Conservation (phyloP, 37 sponge, comb jelly and placozoan species). For the Theonella swinhoei region DNA sequence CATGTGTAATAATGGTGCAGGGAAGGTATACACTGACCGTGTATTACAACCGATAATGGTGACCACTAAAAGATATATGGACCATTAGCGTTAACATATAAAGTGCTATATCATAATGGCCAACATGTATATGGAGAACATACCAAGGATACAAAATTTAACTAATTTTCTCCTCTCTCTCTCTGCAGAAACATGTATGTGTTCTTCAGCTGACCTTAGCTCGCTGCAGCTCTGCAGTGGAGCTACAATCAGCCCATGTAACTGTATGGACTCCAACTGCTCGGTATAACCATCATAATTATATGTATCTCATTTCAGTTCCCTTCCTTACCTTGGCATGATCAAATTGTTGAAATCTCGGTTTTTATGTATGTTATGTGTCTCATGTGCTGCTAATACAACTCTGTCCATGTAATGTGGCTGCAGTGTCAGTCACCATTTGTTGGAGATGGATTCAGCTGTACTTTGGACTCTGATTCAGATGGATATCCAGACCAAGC, state of each 20-base stretch:
- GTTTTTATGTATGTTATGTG: not conserved
- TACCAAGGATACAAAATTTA: too few relatives aligned
- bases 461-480: slow-evolving; percentile 53
- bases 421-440: slow-evolving; percentile 54
- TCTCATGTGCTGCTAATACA: not conserved
- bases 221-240: slow-evolving; percentile 8
- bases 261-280: not conserved
- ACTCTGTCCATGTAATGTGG: too few relatives aligned
- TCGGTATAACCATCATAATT: not conserved
- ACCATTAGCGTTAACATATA: too few relatives aligned
- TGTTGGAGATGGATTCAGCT: slow-evolving; percentile 59
- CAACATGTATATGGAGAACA: too few relatives aligned
- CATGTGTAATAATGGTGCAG: too few relatives aligned
- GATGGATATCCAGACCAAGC: slow-evolving; percentile 49
- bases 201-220: not conserved
- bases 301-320: too few relatives aligned
- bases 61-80: too few relatives aligned
- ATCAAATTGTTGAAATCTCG: too few relatives aligned
- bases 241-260: not conserved
- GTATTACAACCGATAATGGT: too few relatives aligned
- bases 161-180: not conserved
- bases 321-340: too few relatives aligned
- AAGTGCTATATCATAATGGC: too few relatives aligned
- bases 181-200: not conserved
- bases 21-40: too few relatives aligned